A percentile compares a stretch with the other conserved stretches of the same genome.
Conservation (phyloP, 1,140 invertebrate genomes). For the Cydia pomonella region DNA sequence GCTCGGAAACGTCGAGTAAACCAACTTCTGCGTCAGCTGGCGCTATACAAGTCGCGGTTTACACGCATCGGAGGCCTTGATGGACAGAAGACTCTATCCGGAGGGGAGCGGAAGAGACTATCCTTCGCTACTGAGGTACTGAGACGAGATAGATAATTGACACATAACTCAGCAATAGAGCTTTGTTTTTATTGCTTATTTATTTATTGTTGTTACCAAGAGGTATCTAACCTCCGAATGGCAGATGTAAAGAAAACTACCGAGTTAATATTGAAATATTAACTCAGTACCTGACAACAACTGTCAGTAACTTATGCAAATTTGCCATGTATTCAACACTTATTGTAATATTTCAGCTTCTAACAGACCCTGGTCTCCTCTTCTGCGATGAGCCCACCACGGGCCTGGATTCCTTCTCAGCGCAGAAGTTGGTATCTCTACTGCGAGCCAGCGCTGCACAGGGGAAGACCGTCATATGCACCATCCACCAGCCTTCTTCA, state of each 20-base stretch:
- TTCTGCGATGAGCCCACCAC: conserved; percentile 99
- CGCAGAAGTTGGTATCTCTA: conserved; percentile 90
- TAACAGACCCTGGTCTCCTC: conserved; percentile 95
- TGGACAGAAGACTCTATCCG: conserved; percentile 91
- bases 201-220: too few species aligned
- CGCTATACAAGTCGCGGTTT: conserved; percentile 85
- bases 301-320: background rate
- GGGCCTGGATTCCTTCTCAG: conserved; percentile 95
- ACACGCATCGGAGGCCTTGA: conserved; percentile 88
- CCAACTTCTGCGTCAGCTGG: conserved; percentile 86
- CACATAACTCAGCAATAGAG: too few species aligned
- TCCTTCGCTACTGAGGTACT: conserved; percentile 96
- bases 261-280: too few species aligned
- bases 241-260: too few species aligned
- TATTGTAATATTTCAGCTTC: conserved; percentile 81
- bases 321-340: background rate
- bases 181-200: too few species aligned
- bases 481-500: conserved; percentile 98
- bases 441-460: conserved; percentile 84
- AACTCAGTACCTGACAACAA: too few species aligned
- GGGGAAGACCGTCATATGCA: conserved; percentile 94
- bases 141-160: too few species aligned
- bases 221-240: too few species aligned
- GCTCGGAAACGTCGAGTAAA: conserved; percentile 85
- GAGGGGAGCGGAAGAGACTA: conserved; percentile 95